Conservation (phyloP, 2,113 vertebrate genomes). For the Canis aureus region DNA sequence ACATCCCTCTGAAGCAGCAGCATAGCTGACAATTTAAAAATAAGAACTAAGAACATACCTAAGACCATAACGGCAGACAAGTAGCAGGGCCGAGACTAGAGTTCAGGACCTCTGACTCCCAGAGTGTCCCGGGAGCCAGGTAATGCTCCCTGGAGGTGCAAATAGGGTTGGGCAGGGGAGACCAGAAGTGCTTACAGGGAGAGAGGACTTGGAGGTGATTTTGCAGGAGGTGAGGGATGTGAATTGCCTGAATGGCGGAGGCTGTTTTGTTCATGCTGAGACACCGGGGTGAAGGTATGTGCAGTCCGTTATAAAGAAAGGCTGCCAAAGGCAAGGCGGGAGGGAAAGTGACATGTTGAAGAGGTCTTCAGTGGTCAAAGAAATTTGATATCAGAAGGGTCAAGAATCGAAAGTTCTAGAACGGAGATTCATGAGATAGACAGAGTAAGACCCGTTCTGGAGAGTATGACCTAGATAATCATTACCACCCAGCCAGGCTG, state of each 20-base stretch:
- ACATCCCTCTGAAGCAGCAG: background rate
- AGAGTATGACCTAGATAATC: background rate
- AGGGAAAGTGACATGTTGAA: background rate
- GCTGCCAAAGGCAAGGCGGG: background rate
- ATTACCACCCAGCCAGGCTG: background rate
- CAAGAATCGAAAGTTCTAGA: background rate
- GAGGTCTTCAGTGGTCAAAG: too few species aligned
- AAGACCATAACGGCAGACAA: background rate
- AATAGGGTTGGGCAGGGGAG: background rate
- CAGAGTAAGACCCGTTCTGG: background rate
- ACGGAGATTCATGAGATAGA: background rate
- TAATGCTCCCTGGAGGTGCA: background rate
- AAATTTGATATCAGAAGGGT: background rate
- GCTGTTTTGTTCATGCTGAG: background rate
- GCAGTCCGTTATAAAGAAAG: background rate
- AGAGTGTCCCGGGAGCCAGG: background rate
- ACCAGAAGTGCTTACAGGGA: background rate
- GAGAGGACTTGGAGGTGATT: background rate
- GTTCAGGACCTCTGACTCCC: background rate
- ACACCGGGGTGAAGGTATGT: background rate
- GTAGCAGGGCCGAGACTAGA: background rate
- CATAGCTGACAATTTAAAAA: background rate
- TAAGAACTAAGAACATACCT: constrained; percentile 33
- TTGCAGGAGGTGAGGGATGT: background rate
- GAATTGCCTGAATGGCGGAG: background rate